These are phyloP conservation scores for Xylophagus ater DNA, from an alignment of 2,888 invertebrate genomes.

Conservation along the genomic window DNA sequence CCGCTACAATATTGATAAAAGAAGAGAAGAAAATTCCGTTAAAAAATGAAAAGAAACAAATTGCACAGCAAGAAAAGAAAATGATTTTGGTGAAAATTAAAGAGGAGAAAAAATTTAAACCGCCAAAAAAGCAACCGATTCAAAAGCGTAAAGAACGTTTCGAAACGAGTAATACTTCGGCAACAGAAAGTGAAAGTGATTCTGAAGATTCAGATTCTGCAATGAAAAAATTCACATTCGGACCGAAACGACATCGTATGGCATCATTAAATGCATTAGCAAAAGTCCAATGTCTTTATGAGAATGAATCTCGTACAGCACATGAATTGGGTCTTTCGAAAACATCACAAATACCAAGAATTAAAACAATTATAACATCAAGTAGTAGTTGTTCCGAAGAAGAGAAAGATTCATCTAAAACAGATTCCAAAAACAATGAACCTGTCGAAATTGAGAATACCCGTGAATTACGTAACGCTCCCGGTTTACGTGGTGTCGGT, in stretches of 20 bases:
- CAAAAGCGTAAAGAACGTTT: constrained; percentile 5
- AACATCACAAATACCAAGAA: constrained; percentile 41
- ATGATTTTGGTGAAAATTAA: constrained; percentile 10
- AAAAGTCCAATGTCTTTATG: constrained; percentile 83
- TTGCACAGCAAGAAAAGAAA: constrained; percentile 10
- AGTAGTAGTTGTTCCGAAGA: constrained; percentile 45
- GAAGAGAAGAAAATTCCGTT: constrained; percentile 15
- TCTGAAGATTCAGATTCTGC: constrained; percentile 3
- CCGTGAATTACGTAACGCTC: constrained; percentile 56
- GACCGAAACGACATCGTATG: constrained; percentile 73
- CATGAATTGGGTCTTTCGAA: constrained; percentile 47
- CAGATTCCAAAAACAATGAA: constrained; percentile 19
- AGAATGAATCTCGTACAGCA: constrained; percentile 71
- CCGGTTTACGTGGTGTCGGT: constrained; percentile 63
- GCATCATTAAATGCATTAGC: constrained; percentile 81
- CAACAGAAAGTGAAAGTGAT: constrained; percentile 6
- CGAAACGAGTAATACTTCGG: constrained; percentile 1
- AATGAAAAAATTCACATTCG: constrained; percentile 36
- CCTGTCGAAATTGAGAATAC: constrained; percentile 30
- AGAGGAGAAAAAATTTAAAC: constrained; percentile 10
- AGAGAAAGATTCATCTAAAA: constrained; percentile 29
- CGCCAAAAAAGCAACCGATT: constrained; percentile 5
- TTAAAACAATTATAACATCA: constrained; percentile 28
- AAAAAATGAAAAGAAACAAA: constrained; percentile 15
- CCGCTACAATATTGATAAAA: constrained; percentile 8